Evolutionary conservation across 2,888 invertebrate genomes (phyloP).

Genomic region (Leptinotarsa rubiginosa): DNA sequence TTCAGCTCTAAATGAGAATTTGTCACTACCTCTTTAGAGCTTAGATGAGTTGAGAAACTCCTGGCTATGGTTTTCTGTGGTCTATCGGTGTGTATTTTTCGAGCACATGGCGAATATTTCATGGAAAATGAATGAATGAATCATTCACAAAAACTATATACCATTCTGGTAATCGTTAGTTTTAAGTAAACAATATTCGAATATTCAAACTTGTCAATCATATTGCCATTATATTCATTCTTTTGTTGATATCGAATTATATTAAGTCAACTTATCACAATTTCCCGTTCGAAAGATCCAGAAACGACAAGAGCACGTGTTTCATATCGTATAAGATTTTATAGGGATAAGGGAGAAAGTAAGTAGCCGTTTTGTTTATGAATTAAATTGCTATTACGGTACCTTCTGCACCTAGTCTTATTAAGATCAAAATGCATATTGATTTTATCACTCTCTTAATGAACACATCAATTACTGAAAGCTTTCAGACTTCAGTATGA

Average conservation of each 20-base stretch:
- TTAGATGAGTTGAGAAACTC: too few relatives aligned
- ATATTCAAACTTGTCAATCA: background rate
- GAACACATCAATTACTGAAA: conserved; percentile 34
- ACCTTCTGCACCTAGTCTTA: conserved; percentile 27
- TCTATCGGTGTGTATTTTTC: too few relatives aligned
- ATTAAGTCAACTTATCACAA: conserved; percentile 6
- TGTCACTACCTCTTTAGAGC: too few relatives aligned
- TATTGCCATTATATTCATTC: background rate
- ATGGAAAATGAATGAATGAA: too few relatives aligned
- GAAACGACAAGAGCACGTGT: conserved; percentile 25
- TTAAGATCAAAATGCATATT: conserved; percentile 34
- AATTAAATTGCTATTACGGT: conserved; percentile 34
- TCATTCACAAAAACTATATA: too few relatives aligned
- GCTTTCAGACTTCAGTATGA: background rate
- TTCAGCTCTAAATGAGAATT: too few relatives aligned
- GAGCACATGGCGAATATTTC: too few relatives aligned
- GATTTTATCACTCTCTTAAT: conserved; percentile 37
- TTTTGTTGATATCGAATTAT: background rate
- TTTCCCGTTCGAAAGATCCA: conserved; percentile 17
- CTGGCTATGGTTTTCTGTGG: too few relatives aligned
- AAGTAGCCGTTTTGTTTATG: conserved; percentile 32
- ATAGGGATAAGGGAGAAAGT: conserved; percentile 32
- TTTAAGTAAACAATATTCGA: too few relatives aligned
- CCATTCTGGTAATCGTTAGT: too few relatives aligned
- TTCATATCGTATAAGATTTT: conserved; percentile 35